Base-by-base conservation (phyloP, 1,140 invertebrate genomes). In the Lanistes nyassanus region DNA sequence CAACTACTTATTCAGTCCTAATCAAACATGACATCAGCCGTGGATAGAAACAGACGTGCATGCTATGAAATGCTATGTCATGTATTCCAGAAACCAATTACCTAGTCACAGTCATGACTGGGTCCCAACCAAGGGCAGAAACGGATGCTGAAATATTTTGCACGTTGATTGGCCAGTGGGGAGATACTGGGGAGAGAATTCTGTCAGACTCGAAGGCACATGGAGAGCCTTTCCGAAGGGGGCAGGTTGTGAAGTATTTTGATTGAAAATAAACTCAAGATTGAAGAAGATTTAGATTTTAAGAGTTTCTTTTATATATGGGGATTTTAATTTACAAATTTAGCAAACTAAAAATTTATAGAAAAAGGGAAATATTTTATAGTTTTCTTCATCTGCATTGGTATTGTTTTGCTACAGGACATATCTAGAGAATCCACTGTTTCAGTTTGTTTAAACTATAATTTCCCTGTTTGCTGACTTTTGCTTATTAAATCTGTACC, bases 141-240 rank as follows among this genome's bases (percentile, higher is more conserved):
- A 90, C 88, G 26, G 84, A 88, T 64, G 88, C 89, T 19, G 85
- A 87, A 51, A 81, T 89, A n/a, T 80, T 76, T 73, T 81, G 86
- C 67, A 87, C 88, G 29, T 77, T 91, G 21, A 87, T 87, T 65
- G 91, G 91, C 70, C 87, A 90, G 34, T 84, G 88, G 76, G 90
- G 89, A 71, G 86, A 89, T 64, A 78, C 82, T 23, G 85, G 84
- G n/a, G 76, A 79, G 73, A 80, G 75, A 37, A 23, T 75, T 51
- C 74, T 85, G 34, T 60, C 71, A 31, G 79, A 81, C 26, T 80
- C 80, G 2, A 53, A 72, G 37, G 72, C 55, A 16, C 79, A 76
- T 64, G 67, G 65, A 51, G 67, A 79, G 21, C 76, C 78, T 34
- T 86, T 87, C 67, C 75, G 75, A 58, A 75, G 68, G 64, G 84